Percentiles rank a stretch among this genome's conserved stretches.
phyloP scores from a whole-genome alignment of 2,113 vertebrate genomes.

The Arizona elegans region DNA sequence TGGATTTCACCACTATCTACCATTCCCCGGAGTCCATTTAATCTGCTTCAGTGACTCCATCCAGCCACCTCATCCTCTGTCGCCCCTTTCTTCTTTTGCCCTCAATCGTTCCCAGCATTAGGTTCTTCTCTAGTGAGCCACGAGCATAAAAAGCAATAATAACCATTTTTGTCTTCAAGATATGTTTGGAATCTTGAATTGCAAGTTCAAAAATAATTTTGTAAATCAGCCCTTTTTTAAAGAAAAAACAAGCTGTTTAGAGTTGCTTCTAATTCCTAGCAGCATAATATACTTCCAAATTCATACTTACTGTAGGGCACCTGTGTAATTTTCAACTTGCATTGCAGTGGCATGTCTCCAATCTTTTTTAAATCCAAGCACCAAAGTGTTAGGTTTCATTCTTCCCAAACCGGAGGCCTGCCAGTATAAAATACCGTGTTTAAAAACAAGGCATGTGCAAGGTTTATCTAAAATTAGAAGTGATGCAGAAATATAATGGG shows the following conservation, averaged over 20 bases:
- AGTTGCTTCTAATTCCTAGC: conserved; percentile 9
- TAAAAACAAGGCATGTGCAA: conserved; percentile 45
- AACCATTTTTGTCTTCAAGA: too few relatives aligned
- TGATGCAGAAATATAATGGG: conserved; percentile 59
- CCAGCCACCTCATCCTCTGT: too few relatives aligned
- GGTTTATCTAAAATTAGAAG: conserved; percentile 63
- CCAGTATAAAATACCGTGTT: conserved; percentile 52
- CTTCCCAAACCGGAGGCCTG: conserved; percentile 92
- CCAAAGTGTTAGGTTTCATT: conserved; percentile 92
- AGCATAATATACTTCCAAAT: conserved; percentile 25
- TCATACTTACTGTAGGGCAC: conserved; percentile 90
- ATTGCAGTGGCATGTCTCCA: conserved; percentile 77
- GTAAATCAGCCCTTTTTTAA: not conserved
- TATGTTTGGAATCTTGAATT: not conserved
- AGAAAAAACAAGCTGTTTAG: not conserved
- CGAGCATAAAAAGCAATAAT: not conserved
- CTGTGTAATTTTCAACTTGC: conserved; percentile 85
- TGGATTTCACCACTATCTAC: too few relatives aligned
- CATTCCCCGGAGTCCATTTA: too few relatives aligned
- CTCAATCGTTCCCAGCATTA: too few relatives aligned
- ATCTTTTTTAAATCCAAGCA: conserved; percentile 92
- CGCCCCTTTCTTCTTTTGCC: too few relatives aligned
- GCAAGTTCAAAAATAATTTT: not conserved
- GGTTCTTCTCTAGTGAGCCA: not conserved
- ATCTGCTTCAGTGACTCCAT: too few relatives aligned